Evolutionary conservation across 2,797 vertebrate species (phyloP).

Genomic region (Intellagama lesueurii): DNA sequence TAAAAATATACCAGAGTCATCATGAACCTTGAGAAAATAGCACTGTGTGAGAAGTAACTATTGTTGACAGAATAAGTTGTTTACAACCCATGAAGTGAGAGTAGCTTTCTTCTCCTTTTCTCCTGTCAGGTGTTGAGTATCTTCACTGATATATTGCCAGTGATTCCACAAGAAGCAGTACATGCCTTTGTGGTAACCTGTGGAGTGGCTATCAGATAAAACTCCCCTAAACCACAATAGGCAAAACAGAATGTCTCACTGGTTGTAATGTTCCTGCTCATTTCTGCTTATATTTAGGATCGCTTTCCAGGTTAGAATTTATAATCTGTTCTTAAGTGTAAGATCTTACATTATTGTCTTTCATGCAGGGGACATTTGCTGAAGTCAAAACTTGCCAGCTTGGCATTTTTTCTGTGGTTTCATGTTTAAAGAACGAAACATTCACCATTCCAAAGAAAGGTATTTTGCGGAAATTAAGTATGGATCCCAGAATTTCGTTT

Average conservation of each 20-base stretch:
- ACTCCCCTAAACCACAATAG: neutral
- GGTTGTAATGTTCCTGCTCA: neutral
- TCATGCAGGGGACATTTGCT: conserved; percentile 82
- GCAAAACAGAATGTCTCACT: neutral
- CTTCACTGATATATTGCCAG: neutral
- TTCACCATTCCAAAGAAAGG: conserved; percentile 85
- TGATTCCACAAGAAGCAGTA: neutral
- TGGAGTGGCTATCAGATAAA: neutral
- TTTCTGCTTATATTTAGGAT: conserved; percentile 31
- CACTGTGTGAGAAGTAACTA: no score
- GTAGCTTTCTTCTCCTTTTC: no score
- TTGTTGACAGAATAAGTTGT: no score
- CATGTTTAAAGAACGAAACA: conserved; percentile 87
- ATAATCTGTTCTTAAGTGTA: accelerated
- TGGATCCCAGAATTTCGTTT: conserved; percentile 86
- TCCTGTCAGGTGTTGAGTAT: no score
- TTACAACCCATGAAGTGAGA: no score
- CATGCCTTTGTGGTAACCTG: neutral
- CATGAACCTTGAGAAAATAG: no score
- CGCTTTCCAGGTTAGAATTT: neutral
- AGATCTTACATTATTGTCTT: conserved; percentile 44
- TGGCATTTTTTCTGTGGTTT: conserved; percentile 89
- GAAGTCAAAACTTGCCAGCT: conserved; percentile 86
- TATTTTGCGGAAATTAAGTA: conserved; percentile 80
- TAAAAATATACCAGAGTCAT: no score